These are phyloP conservation scores for Iguana delicatissima DNA, from an alignment of 2,797 vertebrate species.

Conservation along the genomic window DNA sequence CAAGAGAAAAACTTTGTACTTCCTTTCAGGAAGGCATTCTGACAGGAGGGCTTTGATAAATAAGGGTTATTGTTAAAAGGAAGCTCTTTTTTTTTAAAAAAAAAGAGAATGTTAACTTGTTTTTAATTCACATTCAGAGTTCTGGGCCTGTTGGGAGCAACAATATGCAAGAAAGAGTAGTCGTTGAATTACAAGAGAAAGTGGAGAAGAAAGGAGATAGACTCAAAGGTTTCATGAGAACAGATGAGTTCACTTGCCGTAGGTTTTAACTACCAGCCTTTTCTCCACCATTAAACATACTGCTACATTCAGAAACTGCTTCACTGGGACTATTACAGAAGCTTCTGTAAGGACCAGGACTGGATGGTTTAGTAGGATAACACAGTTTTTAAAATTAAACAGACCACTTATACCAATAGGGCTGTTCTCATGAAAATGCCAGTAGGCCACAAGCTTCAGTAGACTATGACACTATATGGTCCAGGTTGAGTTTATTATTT, in stretches of 20 bases:
- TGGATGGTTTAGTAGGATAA: background rate
- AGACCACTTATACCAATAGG: background rate
- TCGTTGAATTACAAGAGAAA: no score
- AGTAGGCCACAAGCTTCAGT: background rate
- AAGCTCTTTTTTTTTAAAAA: background rate
- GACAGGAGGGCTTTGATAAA: background rate
- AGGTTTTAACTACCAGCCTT: background rate
- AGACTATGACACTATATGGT: background rate
- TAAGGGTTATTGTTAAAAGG: background rate
- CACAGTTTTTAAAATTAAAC: background rate
- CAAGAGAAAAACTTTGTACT: slow-evolving; percentile 19
- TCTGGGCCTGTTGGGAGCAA: background rate
- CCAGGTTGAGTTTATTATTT: background rate
- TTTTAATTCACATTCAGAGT: background rate
- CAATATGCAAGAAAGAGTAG: background rate
- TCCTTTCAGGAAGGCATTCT: slow-evolving; percentile 46
- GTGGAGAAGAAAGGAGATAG: background rate
- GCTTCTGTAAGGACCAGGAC: slow-evolving; percentile 4
- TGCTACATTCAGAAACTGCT: background rate
- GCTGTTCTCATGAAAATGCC: background rate
- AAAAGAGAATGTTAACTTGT: background rate
- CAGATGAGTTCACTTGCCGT: background rate
- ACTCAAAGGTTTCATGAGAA: background rate
- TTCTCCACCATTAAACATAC: background rate
- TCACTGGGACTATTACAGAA: background rate